Percentiles rank a stretch among this genome's conserved stretches.
Evolutionary conservation across 2,113 vertebrate genomes (phyloP).

Genomic region (Ptilorrhoa leucosticta): DNA sequence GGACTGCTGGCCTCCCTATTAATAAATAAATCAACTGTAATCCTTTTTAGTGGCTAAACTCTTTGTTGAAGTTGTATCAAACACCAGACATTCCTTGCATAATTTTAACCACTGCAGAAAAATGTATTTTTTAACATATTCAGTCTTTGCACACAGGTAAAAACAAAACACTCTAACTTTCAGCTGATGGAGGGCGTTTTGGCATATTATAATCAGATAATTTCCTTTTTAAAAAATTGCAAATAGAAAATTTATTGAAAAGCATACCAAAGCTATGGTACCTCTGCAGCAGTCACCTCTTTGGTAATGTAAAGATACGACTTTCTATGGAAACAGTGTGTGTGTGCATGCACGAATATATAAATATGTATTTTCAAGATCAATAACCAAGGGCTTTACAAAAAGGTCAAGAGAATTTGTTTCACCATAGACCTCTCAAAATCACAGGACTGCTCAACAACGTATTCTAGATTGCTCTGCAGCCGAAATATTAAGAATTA

Average conservation of each 20-base stretch:
- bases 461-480: neutral
- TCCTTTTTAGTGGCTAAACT: constrained; percentile 55
- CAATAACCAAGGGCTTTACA: neutral
- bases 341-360: neutral
- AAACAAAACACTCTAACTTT: neutral
- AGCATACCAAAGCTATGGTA: neutral
- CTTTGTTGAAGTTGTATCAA: constrained; percentile 52
- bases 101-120: constrained; percentile 36
- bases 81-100: neutral
- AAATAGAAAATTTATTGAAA: neutral
- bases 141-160: neutral
- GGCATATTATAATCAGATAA: neutral
- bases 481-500: neutral
- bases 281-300: neutral
- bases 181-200: neutral
- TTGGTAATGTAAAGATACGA: accelerated
- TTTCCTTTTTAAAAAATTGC: neutral
- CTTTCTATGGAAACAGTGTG: neutral
- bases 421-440: neutral
- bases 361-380: neutral
- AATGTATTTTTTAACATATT: neutral
- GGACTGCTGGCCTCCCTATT: constrained; percentile 57
- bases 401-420: neutral
- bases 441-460: neutral
- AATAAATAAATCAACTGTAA: constrained; percentile 67